Conservation (phyloP, 2,888 invertebrate species). For the Leistus spinibarbis region DNA sequence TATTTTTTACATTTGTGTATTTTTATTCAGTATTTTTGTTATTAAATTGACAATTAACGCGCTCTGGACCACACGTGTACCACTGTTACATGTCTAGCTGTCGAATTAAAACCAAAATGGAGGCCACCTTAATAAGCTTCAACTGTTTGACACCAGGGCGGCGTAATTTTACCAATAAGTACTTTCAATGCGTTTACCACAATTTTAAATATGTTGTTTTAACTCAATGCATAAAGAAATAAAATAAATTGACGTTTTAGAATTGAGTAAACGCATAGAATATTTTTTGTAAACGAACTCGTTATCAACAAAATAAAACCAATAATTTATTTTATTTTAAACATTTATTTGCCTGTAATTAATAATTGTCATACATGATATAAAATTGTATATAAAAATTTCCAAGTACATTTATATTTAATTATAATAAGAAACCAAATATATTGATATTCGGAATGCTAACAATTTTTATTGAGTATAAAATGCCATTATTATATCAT, state of each 20-base stretch:
- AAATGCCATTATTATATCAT: too few species aligned
- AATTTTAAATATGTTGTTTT: too few species aligned
- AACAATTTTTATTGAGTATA: neutral
- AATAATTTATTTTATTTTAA: slow-evolving; percentile 14
- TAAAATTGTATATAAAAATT: slow-evolving; percentile 25
- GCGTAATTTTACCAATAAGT: too few species aligned
- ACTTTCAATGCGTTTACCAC: too few species aligned
- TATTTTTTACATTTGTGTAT: slow-evolving; percentile 26
- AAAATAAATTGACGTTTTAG: neutral
- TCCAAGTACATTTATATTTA: neutral
- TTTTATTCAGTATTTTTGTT: slow-evolving; percentile 30
- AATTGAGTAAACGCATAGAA: neutral
- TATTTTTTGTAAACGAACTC: slow-evolving; percentile 3
- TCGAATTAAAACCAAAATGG: too few species aligned
- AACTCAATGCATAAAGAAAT: too few species aligned
- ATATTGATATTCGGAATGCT: neutral
- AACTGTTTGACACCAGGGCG: too few species aligned
- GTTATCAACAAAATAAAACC: slow-evolving; percentile 6
- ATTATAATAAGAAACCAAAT: neutral
- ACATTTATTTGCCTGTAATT: slow-evolving; percentile 31
- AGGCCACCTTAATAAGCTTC: too few species aligned
- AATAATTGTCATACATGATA: slow-evolving; percentile 25
- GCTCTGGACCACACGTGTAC: too few species aligned
- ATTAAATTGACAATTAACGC: neutral
- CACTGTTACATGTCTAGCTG: too few species aligned